Evolutionary conservation across 2,113 vertebrate genomes (phyloP), one percentile per base, ranked within the genome.

Genomic region (Phaethon lepturus): DNA sequence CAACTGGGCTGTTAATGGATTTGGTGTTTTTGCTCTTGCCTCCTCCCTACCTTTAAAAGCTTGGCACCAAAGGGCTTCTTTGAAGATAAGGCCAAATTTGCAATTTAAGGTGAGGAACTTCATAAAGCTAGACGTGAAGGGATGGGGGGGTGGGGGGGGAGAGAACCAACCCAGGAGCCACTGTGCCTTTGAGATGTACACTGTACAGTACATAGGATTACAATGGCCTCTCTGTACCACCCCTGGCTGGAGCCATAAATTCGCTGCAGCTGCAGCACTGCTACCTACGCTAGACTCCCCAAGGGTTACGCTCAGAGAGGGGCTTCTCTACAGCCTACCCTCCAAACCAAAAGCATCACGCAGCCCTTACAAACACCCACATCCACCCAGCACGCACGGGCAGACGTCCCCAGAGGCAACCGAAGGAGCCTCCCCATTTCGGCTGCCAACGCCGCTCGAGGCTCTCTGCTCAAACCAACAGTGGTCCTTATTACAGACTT

Each of bases 91-190:
- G 96, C 97, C 98, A 98, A 97, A 97, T 97, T 97, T 92, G 89
- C 95, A 93, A 96, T 97, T 97, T 97, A 95, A 94, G 94, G 91
- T 93, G 83, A 96, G 95, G 93, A 94, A 97, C 97, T 98, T 96
- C 95, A 95, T 96, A 95, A 96, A 97, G 97, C 98, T 98, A 98
- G 98, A 98, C 97, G 98, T 98, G 97, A 98, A 98, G 97, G 97
- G 96, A 97, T 91, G 91, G 89, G 95, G 72, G 71, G 62, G 63
- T 68, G 78, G 59, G 49, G 64, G 53, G 23, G 47, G 5, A 4
- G 11, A 26, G 16, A 24, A 55, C 94, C 88, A 87, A 85, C 73
- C 64, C 52, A 77, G 86, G 94, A 97, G 95, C 89, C 85, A 88
- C 93, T 96, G 93, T 90, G 91, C 71, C 95, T 87, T 95, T 72